Evolutionary conservation across 2,888 invertebrate species (phyloP), one percentile per base, ranked within the genome.

Genomic region (Drosophila peninsularis): DNA sequence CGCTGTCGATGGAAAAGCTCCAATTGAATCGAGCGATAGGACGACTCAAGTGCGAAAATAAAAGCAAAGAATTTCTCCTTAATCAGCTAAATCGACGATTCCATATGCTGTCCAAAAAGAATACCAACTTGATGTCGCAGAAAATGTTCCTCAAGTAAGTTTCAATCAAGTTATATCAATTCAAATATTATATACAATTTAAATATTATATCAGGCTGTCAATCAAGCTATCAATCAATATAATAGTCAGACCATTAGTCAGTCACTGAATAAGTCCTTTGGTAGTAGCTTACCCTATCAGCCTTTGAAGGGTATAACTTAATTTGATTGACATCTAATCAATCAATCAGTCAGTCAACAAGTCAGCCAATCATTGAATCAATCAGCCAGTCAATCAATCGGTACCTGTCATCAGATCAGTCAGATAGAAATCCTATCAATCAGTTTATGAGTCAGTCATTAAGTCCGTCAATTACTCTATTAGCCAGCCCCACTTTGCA

Each of bases 71-170:
- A 0, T 63, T 67, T 6, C 9, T 65, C 1, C 14, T 54, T 1
- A 5, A 21, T 6, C 10, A 53, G 32, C 30, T 80, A 0, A 62
- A 58, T n/a, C 70, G 84, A 9, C 75, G 76, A 0, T 73, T 84
- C 39, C 34, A 41, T 6, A 67, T 61, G 27, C 10, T 80, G 36
- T 19, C 53, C 24, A 75, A 75, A 3, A 82, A 72, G 17, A 69
- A 78, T 9, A 4, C 2, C 2, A 70, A 74, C 0, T 54, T 60
- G 3, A 45, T 37, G 1, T 63, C 68, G 0, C 71, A 75, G n/a
- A 53, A 53, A 1, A 0, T 34, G 27, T 0, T 45, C 0, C 7
- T 55, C 3, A 52, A 19, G 81, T 82, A 37, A 55, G 75, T 30
- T 19, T 4, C 6, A 10, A 13, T 30, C 9, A n/a, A n/a, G n/a